Base-by-base conservation (phyloP, 2,797 vertebrate species). In the Phrynocephalus guinanensis region DNA sequence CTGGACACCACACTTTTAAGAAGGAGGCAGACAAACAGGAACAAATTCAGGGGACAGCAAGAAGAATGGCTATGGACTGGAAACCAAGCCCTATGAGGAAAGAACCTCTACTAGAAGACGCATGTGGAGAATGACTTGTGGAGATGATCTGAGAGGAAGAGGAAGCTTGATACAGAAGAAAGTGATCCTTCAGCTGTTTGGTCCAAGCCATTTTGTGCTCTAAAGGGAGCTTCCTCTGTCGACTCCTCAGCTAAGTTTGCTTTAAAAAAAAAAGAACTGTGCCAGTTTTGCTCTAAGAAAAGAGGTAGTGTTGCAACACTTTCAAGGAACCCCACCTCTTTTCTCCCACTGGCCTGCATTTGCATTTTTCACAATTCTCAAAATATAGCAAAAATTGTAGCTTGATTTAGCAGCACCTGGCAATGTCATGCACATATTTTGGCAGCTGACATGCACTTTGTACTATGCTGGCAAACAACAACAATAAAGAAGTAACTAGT, bases 291-390 rank as follows among this genome's bases (percentile, higher is more conserved):
- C n/a, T 18, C 44, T 68, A 30, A n/a, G 16, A 48, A 70, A 26
- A 18, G 52, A 33, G 68, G 44, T 7, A 15, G 26, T n/a, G 60
- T 52, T 70, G 15, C 76, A 56, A 50, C 63, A 60, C 79, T 48
- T 16, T 52, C 60, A 76, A n/a, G n/a, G 33, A 85, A 26, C 44
- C n/a, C 28, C 16, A 68, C 18, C 72, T 85, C 68, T 50, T 9
- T 79, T 78, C 13, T 75, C n/a, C 83, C 90, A 83, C 76, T 86
- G 85, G 90, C 87, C 44, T 75, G 13, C 68, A 70, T 78, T 77
- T 88, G 13, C 75, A 70, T 78, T 77, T 88, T 67, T 89, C 22
- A 9, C 83, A 85, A 30, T 13, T n/a, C 26, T 79, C 60, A 72
- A 13, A 72, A 48, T 89, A 87, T 76, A 86, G 82, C 22, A 16